phyloP scores from a whole-genome alignment of 2,888 invertebrate species.

The Drosophila helvetica region DNA sequence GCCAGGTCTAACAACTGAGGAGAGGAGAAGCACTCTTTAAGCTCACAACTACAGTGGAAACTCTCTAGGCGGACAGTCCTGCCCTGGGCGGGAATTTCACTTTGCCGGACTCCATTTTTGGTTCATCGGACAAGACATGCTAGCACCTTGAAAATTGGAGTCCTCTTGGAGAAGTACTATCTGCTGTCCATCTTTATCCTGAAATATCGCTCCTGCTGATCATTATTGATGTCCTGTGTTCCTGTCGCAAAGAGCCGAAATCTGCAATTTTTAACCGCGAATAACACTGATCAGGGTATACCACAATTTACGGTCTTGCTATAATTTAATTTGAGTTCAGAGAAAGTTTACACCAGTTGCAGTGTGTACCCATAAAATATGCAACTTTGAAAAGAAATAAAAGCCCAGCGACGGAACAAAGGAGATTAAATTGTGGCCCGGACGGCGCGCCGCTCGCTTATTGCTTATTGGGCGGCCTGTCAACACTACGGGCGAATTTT shows the following conservation, averaged over 20 bases:
- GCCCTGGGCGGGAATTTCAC: neutral
- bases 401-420: conserved; percentile 25
- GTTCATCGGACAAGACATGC: too few species aligned
- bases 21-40: conserved; percentile 5
- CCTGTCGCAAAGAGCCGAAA: too few species aligned
- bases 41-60: neutral
- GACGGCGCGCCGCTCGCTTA: neutral
- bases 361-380: conserved; percentile 44
- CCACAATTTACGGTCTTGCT: conserved; percentile 24
- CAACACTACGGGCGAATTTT: conserved; percentile 36
- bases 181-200: too few species aligned
- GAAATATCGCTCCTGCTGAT: too few species aligned
- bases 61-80: neutral
- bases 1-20: conserved; percentile 39
- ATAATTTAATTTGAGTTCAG: conserved; percentile 49
- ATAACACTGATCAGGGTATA: conserved; percentile 14
- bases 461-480: conserved; percentile 1
- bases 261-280: neutral
- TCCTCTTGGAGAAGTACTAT: neutral
- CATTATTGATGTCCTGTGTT: too few species aligned
- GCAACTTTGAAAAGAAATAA: conserved; percentile 45
- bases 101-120: neutral
- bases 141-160: too few species aligned
- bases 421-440: conserved; percentile 34
- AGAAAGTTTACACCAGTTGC: conserved; percentile 42